phyloP scores from a whole-genome alignment of 2,888 invertebrate species.

The Synanthedon formicaeformis region DNA sequence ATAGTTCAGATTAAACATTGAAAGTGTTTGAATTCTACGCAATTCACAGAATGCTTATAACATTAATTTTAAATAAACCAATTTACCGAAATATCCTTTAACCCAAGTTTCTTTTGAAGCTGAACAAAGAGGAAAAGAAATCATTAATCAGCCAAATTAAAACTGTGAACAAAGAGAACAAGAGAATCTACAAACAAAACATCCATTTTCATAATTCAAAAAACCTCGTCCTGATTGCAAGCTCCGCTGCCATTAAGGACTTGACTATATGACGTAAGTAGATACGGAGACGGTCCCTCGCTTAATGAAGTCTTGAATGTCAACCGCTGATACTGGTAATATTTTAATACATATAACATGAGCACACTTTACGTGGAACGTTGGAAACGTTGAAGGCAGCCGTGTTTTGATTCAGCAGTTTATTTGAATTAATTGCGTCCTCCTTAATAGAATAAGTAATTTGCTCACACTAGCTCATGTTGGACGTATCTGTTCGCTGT shows the following conservation, averaged over 20 bases:
- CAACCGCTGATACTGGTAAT: conserved; percentile 2
- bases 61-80: not conserved
- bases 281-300: not conserved
- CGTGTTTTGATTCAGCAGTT: not conserved
- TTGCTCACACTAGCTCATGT: not conserved
- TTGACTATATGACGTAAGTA: not conserved
- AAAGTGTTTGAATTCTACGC: too few species aligned
- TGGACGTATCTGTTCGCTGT: too few species aligned
- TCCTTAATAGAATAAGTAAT: not conserved
- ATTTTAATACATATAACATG: conserved; percentile 1
- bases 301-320: conserved; percentile 2
- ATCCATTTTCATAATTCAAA: conserved; percentile 9
- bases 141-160: conserved; percentile 6
- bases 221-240: conserved; percentile 5
- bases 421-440: not conserved
- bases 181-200: conserved; percentile 6
- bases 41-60: too few species aligned
- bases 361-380: not conserved
- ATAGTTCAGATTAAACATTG: too few species aligned
- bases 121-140: not conserved
- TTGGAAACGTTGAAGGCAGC: not conserved
- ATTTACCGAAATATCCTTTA: not conserved
- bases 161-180: conserved; percentile 3
- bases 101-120: not conserved
- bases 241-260: conserved; percentile 3